Conservation (phyloP, 2,113 vertebrate genomes). For the Mus musculus region DNA sequence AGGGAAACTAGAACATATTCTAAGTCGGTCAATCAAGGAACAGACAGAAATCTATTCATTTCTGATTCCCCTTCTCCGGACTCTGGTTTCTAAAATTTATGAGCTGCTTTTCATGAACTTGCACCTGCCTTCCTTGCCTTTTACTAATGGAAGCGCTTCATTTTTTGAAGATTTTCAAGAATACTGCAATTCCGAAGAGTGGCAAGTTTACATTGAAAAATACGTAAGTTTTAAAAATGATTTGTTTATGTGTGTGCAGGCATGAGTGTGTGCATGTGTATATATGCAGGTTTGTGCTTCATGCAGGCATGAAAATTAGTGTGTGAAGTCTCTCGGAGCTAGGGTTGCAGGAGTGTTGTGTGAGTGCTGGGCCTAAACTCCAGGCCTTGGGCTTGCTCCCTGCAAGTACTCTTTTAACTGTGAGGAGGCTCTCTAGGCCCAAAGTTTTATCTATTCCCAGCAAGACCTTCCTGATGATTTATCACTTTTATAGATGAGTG, state of each 20-base stretch:
- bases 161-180: constrained; percentile 99
- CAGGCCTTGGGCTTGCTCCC: background rate
- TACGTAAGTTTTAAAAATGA: constrained; percentile 89
- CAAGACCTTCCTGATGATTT: background rate
- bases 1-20: constrained; percentile 94
- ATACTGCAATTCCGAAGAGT: constrained; percentile 95
- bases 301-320: background rate
- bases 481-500: constrained; percentile 35
- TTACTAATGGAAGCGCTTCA: constrained; percentile 95
- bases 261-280: background rate
- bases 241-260: background rate
- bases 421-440: background rate
- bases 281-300: background rate
- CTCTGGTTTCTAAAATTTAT: constrained; percentile 95
- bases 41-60: constrained; percentile 95
- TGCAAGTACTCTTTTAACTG: background rate
- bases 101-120: constrained; percentile 97
- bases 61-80: constrained; percentile 95
- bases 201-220: constrained; percentile 98
- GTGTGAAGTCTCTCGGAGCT: background rate
- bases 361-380: background rate
- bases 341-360: background rate
- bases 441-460: constrained; percentile 78
- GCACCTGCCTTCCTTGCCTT: constrained; percentile 95
- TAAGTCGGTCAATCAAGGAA: constrained; percentile 92